Base-by-base conservation (phyloP, 2,797 vertebrate genomes). In the Propithecus deckenii region DNA sequence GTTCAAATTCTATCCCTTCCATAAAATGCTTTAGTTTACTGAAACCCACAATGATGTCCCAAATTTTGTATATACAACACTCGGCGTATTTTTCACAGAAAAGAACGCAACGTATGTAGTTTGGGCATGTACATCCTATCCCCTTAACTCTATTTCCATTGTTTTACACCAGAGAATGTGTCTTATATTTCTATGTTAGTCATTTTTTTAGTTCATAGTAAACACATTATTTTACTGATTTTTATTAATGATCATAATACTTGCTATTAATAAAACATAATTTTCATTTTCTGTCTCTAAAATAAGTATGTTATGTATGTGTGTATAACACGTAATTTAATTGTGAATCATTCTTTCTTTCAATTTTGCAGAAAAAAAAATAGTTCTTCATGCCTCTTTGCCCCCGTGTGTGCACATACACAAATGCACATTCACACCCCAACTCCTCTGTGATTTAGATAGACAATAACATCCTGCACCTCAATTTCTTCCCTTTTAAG, bases 401-500 rank as follows among this genome's bases (percentile, higher is more conserved):
- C 5, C 4, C 9, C 3, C 2, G 0, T 10, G 6, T 69, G 1
- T 74, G 3, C 41, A 52, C 18, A 72, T 67, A 57, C 5, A 48
- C 5, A 28, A 2, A 38, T 18, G 32, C 2, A 22, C 35, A 72
- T 48, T 85, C 43, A n/a, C 15, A 81, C 1, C 23, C 4, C 35
- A 41, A 32, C 4, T 50, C 13, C 9, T 71, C 9, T 94, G 52
- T 84, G 52, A 76, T 10, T 72, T 72, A 86, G 32, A 41, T 1
- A 59, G 87, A 4, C 57, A n/a, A n/a, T 55, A 46, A 14, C 23
- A 65, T 89, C 92, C 22, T 55, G 4, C 2, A n/a, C 2, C 15
- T 96, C 41, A 17, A 0, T 91, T 50, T 88, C 18, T 94, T 96
- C 43, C 48, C 22, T 92, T 83, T 79, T 67, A 84, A 95, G 41